phyloP scores from a whole-genome alignment of 2,797 vertebrate species.

The Eulemur albifrons region DNA sequence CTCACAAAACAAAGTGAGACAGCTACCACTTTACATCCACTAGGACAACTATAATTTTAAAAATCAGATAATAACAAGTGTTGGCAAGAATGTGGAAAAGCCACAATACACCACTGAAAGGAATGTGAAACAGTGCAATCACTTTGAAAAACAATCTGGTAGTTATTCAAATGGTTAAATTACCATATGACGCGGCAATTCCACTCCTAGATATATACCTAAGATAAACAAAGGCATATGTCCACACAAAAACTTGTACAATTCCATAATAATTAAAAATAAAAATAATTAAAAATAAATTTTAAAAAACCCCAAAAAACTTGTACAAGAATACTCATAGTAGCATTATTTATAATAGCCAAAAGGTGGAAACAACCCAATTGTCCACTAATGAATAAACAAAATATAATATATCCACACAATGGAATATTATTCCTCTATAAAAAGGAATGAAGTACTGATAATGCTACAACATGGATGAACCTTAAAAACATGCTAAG shows the following conservation, averaged over 20 bases:
- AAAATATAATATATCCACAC: background rate
- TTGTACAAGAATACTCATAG: background rate
- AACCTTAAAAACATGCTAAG: background rate
- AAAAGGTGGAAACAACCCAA: background rate
- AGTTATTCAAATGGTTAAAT: slow-evolving; percentile 25
- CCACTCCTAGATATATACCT: background rate
- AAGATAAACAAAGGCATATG: background rate
- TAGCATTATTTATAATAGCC: background rate
- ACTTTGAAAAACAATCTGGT: background rate
- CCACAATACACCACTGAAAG: background rate
- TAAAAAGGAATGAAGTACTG: background rate
- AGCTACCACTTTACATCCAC: background rate
- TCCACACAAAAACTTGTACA: background rate
- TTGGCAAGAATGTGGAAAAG: background rate
- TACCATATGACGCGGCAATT: background rate
- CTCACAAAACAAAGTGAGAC: background rate
- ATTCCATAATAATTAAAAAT: background rate
- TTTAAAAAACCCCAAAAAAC: background rate
- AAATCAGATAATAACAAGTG: background rate
- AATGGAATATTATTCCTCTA: background rate
- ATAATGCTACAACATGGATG: background rate
- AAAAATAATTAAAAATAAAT: too few species aligned
- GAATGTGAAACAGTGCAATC: background rate
- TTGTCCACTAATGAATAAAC: background rate
- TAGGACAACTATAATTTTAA: background rate